A percentile compares a stretch with the other conserved stretches of the same genome.
phyloP scores from a whole-genome alignment of 2,888 invertebrate genomes.

The Apamea monoglypha region DNA sequence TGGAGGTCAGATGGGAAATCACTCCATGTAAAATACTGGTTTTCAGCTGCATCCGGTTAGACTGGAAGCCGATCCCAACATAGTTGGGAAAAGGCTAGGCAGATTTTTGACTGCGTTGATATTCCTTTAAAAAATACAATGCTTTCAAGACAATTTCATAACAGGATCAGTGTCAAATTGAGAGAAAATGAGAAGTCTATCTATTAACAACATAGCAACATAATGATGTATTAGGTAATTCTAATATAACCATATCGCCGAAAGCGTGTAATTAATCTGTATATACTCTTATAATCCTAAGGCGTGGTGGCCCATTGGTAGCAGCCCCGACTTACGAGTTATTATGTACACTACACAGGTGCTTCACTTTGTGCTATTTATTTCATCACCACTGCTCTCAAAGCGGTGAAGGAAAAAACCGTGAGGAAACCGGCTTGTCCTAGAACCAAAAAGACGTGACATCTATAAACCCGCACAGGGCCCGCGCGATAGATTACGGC shows the following conservation, averaged over 20 bases:
- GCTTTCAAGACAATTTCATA: background rate
- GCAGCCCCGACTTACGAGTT: too few relatives aligned
- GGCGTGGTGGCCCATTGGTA: too few relatives aligned
- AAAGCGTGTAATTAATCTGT: background rate
- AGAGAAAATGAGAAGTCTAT: background rate
- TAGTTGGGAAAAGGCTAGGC: background rate
- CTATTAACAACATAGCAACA: background rate
- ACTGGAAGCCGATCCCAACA: background rate
- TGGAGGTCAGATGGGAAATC: background rate
- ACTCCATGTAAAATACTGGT: too few relatives aligned
- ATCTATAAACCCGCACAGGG: too few relatives aligned
- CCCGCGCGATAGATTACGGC: too few relatives aligned
- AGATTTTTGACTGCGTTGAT: background rate
- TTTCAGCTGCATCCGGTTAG: background rate
- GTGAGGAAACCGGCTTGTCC: too few relatives aligned
- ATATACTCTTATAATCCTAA: too few relatives aligned
- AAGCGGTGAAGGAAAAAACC: too few relatives aligned
- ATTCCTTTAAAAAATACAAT: background rate
- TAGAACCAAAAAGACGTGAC: too few relatives aligned
- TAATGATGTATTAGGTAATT: background rate
- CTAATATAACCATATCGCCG: background rate
- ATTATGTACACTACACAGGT: too few relatives aligned
- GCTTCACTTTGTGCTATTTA: too few relatives aligned
- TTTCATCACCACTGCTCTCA: too few relatives aligned
- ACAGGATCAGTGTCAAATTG: background rate